Evolutionary conservation across 2,888 invertebrate genomes (phyloP).

Genomic region (Drosophila tripunctata): DNA sequence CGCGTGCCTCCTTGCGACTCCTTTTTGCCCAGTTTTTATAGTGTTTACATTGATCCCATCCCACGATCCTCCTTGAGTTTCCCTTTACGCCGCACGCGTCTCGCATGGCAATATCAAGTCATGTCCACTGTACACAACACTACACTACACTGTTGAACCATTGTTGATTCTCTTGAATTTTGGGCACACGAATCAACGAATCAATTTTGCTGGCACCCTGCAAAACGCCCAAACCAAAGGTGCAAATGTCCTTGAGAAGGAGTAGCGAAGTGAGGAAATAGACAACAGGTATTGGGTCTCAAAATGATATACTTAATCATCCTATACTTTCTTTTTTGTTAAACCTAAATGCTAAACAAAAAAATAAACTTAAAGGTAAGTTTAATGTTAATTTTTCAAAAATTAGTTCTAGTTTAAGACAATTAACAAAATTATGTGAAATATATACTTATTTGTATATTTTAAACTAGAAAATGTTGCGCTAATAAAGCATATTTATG

Average conservation of each 20-base stretch:
- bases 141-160: conserved; percentile 40
- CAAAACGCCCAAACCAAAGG: not conserved
- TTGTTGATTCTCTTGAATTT: conserved; percentile 53
- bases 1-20: conserved; percentile 45
- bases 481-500: no score
- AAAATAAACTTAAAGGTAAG: no score
- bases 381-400: no score
- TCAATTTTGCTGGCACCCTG: conserved; percentile 47
- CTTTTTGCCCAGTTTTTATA: conserved; percentile 24
- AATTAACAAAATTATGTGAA: no score
- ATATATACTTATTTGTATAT: no score
- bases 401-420: no score
- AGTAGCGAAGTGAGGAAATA: no score
- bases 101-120: conserved; percentile 12
- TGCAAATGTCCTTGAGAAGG: conserved; percentile 22
- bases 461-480: no score
- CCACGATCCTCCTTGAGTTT: not conserved
- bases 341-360: no score
- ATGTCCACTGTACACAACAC: not conserved
- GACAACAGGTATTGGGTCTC: not conserved
- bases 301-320: no score
- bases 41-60: conserved; percentile 50
- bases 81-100: conserved; percentile 19
- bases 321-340: no score
- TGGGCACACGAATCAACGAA: conserved; percentile 39